A percentile compares a stretch with the other conserved stretches of the same genome.
phyloP scores from a whole-genome alignment of 2,888 invertebrate species.

The Leucozona laternaria region DNA sequence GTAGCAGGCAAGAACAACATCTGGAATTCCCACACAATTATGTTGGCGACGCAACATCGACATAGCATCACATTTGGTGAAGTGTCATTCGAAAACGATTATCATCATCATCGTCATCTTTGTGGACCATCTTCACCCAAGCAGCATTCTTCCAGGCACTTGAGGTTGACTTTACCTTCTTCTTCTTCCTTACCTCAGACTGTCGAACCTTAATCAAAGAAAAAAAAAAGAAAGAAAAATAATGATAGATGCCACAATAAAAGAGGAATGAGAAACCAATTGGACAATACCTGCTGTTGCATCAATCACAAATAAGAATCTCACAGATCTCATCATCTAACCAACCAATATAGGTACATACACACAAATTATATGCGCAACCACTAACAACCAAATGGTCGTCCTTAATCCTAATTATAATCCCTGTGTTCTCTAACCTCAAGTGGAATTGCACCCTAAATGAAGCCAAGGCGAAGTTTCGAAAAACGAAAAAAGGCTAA shows the following conservation, averaged over 20 bases:
- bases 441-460: conserved; percentile 55
- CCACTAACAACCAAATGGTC: conserved; percentile 67
- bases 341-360: not conserved
- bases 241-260: conserved; percentile 66
- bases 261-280: conserved; percentile 51
- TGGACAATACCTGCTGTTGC: conserved; percentile 74
- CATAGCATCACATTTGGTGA: conserved; percentile 66
- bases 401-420: conserved; percentile 73
- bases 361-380: conserved; percentile 16
- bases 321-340: conserved; percentile 12
- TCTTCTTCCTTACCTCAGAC: not conserved
- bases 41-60: conserved; percentile 58
- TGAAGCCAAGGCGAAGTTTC: not conserved
- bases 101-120: conserved; percentile 57
- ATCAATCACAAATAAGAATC: conserved; percentile 26
- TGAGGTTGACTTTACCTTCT: conserved; percentile 52
- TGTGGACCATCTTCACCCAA: conserved; percentile 57
- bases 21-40: conserved; percentile 63
- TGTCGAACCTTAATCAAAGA: conserved; percentile 71
- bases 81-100: conserved; percentile 75
- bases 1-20: conserved; percentile 57
- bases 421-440: conserved; percentile 55
- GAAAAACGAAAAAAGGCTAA: conserved; percentile 28
- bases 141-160: conserved; percentile 48
- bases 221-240: conserved; percentile 46